Percentiles rank a stretch among this genome's conserved stretches.
Evolutionary conservation across 2,888 invertebrate species (phyloP).

Genomic region (Stenurella melanura): DNA sequence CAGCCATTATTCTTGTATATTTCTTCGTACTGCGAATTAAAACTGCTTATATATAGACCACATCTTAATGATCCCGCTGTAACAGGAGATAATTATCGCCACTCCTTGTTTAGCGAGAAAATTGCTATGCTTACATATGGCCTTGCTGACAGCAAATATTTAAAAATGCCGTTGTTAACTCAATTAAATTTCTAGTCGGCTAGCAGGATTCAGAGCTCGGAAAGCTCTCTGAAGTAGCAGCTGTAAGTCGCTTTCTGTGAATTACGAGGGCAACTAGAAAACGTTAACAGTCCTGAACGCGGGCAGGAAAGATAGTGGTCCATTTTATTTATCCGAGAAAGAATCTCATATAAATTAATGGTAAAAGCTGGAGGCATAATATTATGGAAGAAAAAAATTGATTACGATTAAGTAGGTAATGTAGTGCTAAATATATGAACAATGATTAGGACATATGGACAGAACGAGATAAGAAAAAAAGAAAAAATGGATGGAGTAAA

Average conservation of each 20-base stretch:
- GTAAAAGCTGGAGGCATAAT: too few relatives aligned
- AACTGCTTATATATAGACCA: not conserved
- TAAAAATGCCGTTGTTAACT: slow-evolving; percentile 11
- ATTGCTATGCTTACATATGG: slow-evolving; percentile 32
- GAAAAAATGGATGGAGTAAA: too few relatives aligned
- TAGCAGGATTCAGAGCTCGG: not conserved
- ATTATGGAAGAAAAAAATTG: too few relatives aligned
- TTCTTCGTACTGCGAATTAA: not conserved
- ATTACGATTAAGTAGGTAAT: too few relatives aligned
- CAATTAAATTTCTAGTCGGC: slow-evolving; percentile 6
- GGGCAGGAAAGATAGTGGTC: too few relatives aligned
- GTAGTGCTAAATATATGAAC: too few relatives aligned
- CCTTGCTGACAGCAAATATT: slow-evolving; percentile 22
- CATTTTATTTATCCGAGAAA: too few relatives aligned
- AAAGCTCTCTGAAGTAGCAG: not conserved
- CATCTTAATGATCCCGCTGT: slow-evolving; percentile 20
- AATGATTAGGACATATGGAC: too few relatives aligned
- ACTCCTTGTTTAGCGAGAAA: slow-evolving; percentile 50
- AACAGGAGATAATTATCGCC: slow-evolving; percentile 45
- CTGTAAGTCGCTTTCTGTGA: not conserved
- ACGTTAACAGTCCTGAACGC: too few relatives aligned
- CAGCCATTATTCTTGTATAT: not conserved
- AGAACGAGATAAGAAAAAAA: too few relatives aligned
- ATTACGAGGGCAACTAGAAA: not conserved
- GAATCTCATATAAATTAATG: too few relatives aligned